Base-by-base conservation (phyloP, 30 jellyfish, hydroid and myxozoan genomes). In the Turritopsis rubra region DNA sequence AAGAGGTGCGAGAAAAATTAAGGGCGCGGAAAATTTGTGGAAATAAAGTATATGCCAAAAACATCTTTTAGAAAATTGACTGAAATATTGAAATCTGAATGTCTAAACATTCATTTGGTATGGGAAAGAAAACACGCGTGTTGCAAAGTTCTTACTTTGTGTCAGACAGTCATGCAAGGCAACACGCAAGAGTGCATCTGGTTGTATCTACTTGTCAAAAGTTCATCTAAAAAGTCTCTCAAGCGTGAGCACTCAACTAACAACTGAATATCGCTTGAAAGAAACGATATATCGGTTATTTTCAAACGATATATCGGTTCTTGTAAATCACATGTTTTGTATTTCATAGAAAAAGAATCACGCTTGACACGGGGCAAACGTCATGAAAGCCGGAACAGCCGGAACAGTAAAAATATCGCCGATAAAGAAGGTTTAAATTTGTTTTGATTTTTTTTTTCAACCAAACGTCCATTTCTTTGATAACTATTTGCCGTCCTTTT, bases 401-500 rank as follows among this genome's bases (percentile, higher is more conserved):
- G 30, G 9, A 23, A 19, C 30, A 27, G 30, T 9, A 23, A 68
- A 23, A 68, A 27, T 27, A 81, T 81, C 1, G 95, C 95, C 20
- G 95, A 86, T 71, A 79, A 68, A 53, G 95, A 86, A 71, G 95
- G 95, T 86, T 79, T 18, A 60, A 60, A 60, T 60, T 60, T 60
- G 73, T 60, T 18, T 60, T 60, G 73, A 60, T 60, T 60, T 60
- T 18, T 68, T 19, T 8, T 7, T 23, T n/a, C 77, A 68, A 7
- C 31, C 77, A 0, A 68, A 68, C 30, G 77, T n/a, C 19, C 9
- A n/a, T 0, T 68, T 0, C 19, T 23, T 7, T 1, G 8, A 1
- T 18, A 23, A 18, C 19, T 60, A 60, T 60, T 0, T 16, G 0
- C 54, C 19, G 53, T 0, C 21, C 20, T 72, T 22, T n/a, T n/a